A percentile compares a stretch with the other conserved stretches of the same genome.
phyloP scores from a whole-genome alignment of 2,888 invertebrate species.

The Lottia gigantea region DNA sequence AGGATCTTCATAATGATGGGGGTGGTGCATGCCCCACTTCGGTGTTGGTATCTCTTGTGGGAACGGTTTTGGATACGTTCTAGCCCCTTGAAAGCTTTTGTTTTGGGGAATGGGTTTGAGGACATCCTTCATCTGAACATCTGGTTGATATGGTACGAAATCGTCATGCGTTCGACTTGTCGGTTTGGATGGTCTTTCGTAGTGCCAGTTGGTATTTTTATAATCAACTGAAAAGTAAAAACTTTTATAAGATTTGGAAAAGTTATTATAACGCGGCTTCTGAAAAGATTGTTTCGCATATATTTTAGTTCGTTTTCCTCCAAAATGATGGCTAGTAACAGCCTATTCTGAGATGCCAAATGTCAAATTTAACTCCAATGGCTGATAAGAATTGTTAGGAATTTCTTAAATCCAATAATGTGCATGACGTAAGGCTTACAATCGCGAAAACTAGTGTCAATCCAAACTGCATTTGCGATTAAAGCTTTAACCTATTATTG shows the following conservation, averaged over 20 bases:
- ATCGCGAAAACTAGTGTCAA: too few relatives aligned
- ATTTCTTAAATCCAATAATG: too few relatives aligned
- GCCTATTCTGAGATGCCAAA: too few relatives aligned
- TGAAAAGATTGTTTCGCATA: too few relatives aligned
- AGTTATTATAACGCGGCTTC: neutral
- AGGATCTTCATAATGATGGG: constrained; percentile 61
- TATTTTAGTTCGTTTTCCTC: too few relatives aligned
- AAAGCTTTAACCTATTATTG: too few relatives aligned
- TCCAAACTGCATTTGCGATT: too few relatives aligned
- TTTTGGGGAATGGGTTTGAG: constrained; percentile 55
- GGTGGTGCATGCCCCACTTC: constrained; percentile 64
- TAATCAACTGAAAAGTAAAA: constrained; percentile 51
- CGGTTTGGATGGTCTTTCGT: constrained; percentile 59
- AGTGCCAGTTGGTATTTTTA: constrained; percentile 59
- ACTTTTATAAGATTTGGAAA: neutral
- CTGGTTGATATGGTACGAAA: constrained; percentile 55
- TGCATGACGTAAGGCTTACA: too few relatives aligned
- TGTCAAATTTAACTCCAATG: too few relatives aligned
- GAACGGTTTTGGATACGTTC: constrained; percentile 48
- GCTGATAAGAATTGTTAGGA: too few relatives aligned
- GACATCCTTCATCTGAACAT: constrained; percentile 56
- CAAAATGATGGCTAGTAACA: too few relatives aligned
- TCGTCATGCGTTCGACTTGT: constrained; percentile 53
- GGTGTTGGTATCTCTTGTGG: constrained; percentile 60
- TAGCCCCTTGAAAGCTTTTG: constrained; percentile 47